phyloP scores from a whole-genome alignment of 23 tunicate genomes.

The Halocynthia roretzi region DNA sequence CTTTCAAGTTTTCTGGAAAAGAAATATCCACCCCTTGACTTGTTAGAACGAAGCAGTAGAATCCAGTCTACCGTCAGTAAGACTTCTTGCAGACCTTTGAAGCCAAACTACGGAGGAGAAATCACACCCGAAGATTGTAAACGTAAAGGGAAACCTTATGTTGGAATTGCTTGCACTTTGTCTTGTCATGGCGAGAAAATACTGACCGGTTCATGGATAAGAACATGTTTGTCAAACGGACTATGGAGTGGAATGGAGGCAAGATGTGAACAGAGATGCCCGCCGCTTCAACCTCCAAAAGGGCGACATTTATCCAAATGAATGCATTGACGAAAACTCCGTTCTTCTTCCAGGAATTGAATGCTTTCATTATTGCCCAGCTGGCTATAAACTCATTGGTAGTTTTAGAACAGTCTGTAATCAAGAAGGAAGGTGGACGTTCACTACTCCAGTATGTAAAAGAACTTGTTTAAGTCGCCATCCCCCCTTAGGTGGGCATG shows the following conservation, averaged over 20 bases:
- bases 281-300: not conserved
- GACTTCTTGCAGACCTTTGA: not conserved
- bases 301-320: not conserved
- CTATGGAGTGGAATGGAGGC: constrained; percentile 31
- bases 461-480: constrained; percentile 18
- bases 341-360: not conserved
- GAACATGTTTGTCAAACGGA: constrained; percentile 34
- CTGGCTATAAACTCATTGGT: constrained; percentile 19
- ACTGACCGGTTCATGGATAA: constrained; percentile 10
- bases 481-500: constrained; percentile 21
- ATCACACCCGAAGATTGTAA: constrained; percentile 14
- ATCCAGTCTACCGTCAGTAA: not conserved
- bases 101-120: not conserved
- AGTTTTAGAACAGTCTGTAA: constrained; percentile 14
- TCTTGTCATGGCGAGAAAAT: constrained; percentile 1
- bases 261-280: constrained; percentile 11
- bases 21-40: constrained; percentile 26
- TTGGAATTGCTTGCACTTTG: constrained; percentile 3
- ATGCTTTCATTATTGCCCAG: constrained; percentile 23
- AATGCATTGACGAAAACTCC: constrained; percentile 3
- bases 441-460: constrained; percentile 35
- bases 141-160: not conserved
- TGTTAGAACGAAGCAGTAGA: not conserved
- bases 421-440: constrained; percentile 37
- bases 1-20: constrained; percentile 2